Evolutionary conservation across 2,797 vertebrate genomes (phyloP).

Genomic region (Coreius guichenoti): DNA sequence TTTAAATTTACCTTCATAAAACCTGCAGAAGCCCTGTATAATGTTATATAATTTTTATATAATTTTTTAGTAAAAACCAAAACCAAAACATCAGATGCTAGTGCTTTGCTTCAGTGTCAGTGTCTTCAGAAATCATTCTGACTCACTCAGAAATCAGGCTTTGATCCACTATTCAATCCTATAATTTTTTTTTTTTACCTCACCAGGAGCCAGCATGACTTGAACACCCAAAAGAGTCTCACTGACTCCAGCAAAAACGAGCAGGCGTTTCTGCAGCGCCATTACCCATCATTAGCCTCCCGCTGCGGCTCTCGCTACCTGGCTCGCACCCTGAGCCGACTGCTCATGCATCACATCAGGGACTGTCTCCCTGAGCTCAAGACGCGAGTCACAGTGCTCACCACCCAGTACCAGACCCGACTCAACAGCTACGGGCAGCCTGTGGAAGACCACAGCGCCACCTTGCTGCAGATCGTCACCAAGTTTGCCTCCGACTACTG

Average conservation of each 20-base stretch:
- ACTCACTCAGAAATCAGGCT: too few species aligned
- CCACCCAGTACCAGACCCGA: constrained; percentile 80
- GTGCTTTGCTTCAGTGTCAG: too few species aligned
- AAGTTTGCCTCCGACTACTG: constrained; percentile 87
- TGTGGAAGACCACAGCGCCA: constrained; percentile 85
- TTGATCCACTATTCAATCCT: background rate
- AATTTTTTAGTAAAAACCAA: too few species aligned
- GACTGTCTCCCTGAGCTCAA: constrained; percentile 86
- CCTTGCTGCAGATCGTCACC: constrained; percentile 86
- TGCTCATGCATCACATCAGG: constrained; percentile 87
- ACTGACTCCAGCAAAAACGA: constrained; percentile 76
- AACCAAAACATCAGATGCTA: too few species aligned
- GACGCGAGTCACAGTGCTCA: constrained; percentile 80
- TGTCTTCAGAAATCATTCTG: too few species aligned
- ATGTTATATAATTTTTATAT: too few species aligned
- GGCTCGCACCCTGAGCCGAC: constrained; percentile 81
- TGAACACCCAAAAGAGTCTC: constrained; percentile 82
- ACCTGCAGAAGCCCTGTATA: too few species aligned
- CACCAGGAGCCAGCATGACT: constrained; percentile 83
- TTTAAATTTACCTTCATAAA: too few species aligned
- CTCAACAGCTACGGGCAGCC: constrained; percentile 83
- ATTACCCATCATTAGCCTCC: constrained; percentile 82
- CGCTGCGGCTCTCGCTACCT: constrained; percentile 79
- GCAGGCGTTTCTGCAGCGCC: constrained; percentile 82
- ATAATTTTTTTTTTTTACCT: background rate